Base-by-base conservation (phyloP, 2,797 vertebrate genomes). In the Chelonia mydas region DNA sequence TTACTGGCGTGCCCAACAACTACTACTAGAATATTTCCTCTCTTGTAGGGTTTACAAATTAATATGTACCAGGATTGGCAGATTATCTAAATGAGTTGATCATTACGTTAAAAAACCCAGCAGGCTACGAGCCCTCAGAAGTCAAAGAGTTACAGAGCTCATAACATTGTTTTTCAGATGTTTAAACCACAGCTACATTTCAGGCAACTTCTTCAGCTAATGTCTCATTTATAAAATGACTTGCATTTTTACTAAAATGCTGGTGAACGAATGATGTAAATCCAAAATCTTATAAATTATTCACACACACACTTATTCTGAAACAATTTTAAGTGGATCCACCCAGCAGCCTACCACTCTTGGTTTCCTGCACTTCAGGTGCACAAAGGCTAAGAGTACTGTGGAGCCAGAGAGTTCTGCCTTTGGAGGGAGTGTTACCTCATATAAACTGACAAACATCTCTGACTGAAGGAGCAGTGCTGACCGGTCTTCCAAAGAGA, bases 221-320 rank as follows among this genome's bases (percentile, higher is more conserved):
- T 72, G 16, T 6, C 45, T 92, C 84, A 89, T 49, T 49, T 49
- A 47, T 77, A 49, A 49, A 77, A 45, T 49, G 13, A 17, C 74
- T 77, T 47, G 78, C 0, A 23, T 59, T 91, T 91, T 84, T 11
- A 90, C 55, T 86, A 86, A 87, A 90, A 95, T 76, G 92, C 51
- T 93, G 53, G 89, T 77, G 87, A 86, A 88, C 85, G 31, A 50
- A 83, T 88, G 76, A 87, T 27, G 17, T 86, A 85, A 94, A 85
- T 79, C n/a, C 11, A 11, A 89, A 21, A 6, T 68, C 61, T 83
- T 76, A 31, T 76, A 51, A 82, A 92, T 10, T 96, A 92, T 80
- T 88, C 59, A 8, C 55, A 41, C 41, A 15, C 49, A 81, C 4
- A 90, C 12, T 27, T 25, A 13, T 45, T 47, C 12, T 27, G 41